A percentile compares a stretch with the other conserved stretches of the same genome.
Evolutionary conservation across 53 echinoderm and acorn worm species (phyloP).

Genomic region (Holothuria scabra): DNA sequence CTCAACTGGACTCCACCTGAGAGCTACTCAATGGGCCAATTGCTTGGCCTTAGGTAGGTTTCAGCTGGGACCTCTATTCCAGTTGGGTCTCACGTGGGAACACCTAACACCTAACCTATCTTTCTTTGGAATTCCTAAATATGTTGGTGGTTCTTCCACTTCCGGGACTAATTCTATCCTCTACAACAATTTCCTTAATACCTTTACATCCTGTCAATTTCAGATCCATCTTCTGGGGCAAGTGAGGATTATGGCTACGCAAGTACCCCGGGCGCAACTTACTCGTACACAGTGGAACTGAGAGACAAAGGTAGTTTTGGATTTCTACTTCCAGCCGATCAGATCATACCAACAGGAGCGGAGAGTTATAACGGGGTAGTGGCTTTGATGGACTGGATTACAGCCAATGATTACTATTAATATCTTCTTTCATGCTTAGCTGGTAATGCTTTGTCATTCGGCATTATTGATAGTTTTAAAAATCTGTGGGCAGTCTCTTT

Average conservation of each 20-base stretch:
- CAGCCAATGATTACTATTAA: slow-evolving; percentile 1
- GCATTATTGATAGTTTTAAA: too few relatives aligned
- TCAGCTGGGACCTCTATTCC: too few relatives aligned
- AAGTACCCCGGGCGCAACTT: slow-evolving; percentile 71
- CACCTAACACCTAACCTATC: too few relatives aligned
- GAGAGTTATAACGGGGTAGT: slow-evolving; percentile 74
- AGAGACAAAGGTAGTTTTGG: slow-evolving; percentile 79
- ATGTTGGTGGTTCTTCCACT: not conserved
- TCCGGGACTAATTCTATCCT: not conserved
- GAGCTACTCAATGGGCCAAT: too few relatives aligned
- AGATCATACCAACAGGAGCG: slow-evolving; percentile 72
- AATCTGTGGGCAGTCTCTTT: too few relatives aligned
- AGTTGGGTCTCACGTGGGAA: too few relatives aligned
- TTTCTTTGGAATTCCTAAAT: too few relatives aligned
- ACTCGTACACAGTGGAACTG: slow-evolving; percentile 81
- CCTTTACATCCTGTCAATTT: not conserved
- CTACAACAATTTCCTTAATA: not conserved
- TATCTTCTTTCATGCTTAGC: too few relatives aligned
- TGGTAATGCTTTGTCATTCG: too few relatives aligned
- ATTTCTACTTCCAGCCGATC: slow-evolving; percentile 75
- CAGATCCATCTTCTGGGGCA: slow-evolving; percentile 80
- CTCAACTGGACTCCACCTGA: too few relatives aligned
- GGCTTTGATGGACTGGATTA: slow-evolving; percentile 40
- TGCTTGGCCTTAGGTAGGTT: too few relatives aligned
- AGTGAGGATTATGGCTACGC: slow-evolving; percentile 87